Evolutionary conservation across 2,113 vertebrate species (phyloP).

Genomic region (Chaenogobius annularis): DNA sequence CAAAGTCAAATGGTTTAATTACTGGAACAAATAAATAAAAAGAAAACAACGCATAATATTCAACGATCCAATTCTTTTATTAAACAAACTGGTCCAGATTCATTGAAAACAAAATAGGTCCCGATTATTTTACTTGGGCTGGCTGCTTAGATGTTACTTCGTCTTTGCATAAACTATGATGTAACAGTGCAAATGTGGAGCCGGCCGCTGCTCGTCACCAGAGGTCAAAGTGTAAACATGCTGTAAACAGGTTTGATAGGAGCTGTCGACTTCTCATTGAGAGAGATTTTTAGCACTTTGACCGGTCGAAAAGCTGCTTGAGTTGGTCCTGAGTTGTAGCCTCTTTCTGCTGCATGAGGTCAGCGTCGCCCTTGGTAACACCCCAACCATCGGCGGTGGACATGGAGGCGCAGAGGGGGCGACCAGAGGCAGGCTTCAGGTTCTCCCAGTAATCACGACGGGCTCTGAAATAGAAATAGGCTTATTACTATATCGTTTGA

Average conservation of each 20-base stretch:
- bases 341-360: conserved; percentile 92
- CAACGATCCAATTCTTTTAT: conserved; percentile 39
- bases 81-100: conserved; percentile 53
- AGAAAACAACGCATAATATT: conserved; percentile 12
- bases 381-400: conserved; percentile 86
- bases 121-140: conserved; percentile 11
- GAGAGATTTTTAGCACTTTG: conserved; percentile 49
- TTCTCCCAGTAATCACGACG: conserved; percentile 89
- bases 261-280: conserved; percentile 1
- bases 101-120: conserved; percentile 38
- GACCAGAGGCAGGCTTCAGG: conserved; percentile 86
- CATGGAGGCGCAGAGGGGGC: conserved; percentile 84
- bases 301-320: conserved; percentile 63
- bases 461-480: conserved; percentile 73
- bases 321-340: conserved; percentile 79
- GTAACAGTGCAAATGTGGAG: conserved; percentile 24
- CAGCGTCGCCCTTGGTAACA: conserved; percentile 85
- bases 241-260: conserved; percentile 11
- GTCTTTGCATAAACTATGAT: conserved; percentile 19
- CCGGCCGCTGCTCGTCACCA: not conserved
- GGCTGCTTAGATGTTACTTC: conserved; percentile 8
- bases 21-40: not conserved
- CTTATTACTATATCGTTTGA: not conserved
- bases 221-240: not conserved
- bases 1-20: not conserved